phyloP scores from a whole-genome alignment of 1,140 invertebrate genomes.

The Arctopsyche grandis region DNA sequence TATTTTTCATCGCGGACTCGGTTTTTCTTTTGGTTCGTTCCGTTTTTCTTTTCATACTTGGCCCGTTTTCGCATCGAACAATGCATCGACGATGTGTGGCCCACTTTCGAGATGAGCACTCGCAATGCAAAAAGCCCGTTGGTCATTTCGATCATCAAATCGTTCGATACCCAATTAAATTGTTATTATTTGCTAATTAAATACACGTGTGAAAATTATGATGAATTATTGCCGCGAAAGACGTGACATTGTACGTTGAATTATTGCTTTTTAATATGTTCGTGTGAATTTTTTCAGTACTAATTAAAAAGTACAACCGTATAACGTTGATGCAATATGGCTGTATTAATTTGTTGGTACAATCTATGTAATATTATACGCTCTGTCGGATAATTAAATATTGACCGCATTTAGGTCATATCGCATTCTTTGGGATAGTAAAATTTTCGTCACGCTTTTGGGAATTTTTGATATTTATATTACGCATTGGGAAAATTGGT shows the following conservation, averaged over 20 bases:
- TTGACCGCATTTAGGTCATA: too few relatives aligned
- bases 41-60: constrained; percentile 20
- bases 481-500: too few relatives aligned
- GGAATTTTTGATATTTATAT: too few relatives aligned
- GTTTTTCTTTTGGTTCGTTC: not conserved
- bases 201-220: constrained; percentile 26
- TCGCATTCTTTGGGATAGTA: too few relatives aligned
- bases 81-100: constrained; percentile 46
- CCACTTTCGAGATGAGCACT: constrained; percentile 46
- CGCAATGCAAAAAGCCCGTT: not conserved
- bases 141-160: not conserved
- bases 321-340: too few relatives aligned
- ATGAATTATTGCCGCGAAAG: not conserved
- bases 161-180: too few relatives aligned
- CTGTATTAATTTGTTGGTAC: not conserved
- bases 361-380: not conserved
- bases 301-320: too few relatives aligned
- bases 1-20: constrained; percentile 43
- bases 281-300: constrained; percentile 10
- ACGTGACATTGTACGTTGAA: constrained; percentile 20
- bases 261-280: constrained; percentile 1
- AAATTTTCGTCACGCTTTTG: too few relatives aligned
- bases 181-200: constrained; percentile 9
- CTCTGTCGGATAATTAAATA: too few relatives aligned
- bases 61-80: constrained; percentile 38